These are phyloP conservation scores for Rhimphoctona megacephalus DNA, from an alignment of 2,888 invertebrate species.

Conservation along the genomic window DNA sequence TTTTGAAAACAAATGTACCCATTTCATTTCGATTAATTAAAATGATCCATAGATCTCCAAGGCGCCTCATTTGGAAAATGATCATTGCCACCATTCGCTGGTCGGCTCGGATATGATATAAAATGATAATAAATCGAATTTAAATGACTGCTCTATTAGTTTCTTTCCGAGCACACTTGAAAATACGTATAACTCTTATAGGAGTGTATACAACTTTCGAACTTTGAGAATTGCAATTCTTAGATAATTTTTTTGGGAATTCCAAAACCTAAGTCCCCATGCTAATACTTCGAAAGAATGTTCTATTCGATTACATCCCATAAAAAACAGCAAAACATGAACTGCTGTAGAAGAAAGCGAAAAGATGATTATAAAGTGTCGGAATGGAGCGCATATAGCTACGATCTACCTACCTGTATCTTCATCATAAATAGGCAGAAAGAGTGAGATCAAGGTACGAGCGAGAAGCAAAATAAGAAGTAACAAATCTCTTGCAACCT, in stretches of 20 bases:
- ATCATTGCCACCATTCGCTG: no score
- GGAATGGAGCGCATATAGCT: slow-evolving; percentile 51
- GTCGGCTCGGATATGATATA: no score
- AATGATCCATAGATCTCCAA: no score
- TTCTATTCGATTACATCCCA: not conserved
- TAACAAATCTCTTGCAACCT: slow-evolving; percentile 68
- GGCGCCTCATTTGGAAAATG: no score
- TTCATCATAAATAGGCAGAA: slow-evolving; percentile 24
- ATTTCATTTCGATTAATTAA: no score
- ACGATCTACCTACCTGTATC: slow-evolving; percentile 67
- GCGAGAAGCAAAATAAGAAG: slow-evolving; percentile 44
- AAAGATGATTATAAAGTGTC: slow-evolving; percentile 53
- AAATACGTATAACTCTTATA: not conserved
- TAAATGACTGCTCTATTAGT: no score
- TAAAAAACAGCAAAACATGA: slow-evolving; percentile 30
- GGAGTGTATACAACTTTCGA: not conserved
- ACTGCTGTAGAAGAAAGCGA: slow-evolving; percentile 52
- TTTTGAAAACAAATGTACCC: not conserved
- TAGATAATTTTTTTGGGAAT: not conserved
- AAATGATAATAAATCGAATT: no score
- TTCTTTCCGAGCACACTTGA: not conserved
- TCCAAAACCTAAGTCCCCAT: not conserved
- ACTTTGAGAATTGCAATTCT: not conserved
- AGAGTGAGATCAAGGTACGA: slow-evolving; percentile 48
- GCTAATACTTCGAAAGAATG: not conserved